Conservation (phyloP, 2,888 invertebrate species). For the Podotricha telesiphe region DNA sequence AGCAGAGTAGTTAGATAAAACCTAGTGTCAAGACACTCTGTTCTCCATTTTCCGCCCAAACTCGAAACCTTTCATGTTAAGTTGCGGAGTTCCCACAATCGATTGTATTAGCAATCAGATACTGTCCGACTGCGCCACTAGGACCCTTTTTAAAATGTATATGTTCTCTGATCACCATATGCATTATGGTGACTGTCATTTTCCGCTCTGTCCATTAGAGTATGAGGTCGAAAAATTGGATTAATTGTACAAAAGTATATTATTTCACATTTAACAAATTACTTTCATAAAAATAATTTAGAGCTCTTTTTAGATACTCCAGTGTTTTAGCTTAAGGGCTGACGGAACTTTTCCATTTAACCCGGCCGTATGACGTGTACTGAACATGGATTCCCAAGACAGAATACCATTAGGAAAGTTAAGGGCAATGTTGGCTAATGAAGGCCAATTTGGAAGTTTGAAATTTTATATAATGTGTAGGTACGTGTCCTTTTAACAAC, state of each 20-base stretch:
- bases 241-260: neutral
- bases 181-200: too few species aligned
- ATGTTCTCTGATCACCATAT: too few species aligned
- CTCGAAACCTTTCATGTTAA: too few species aligned
- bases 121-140: too few species aligned
- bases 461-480: conserved; percentile 19
- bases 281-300: neutral
- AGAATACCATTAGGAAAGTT: conserved; percentile 38
- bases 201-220: too few species aligned
- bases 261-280: neutral
- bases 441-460: conserved; percentile 37
- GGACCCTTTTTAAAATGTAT: too few species aligned
- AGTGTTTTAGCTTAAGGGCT: conserved; percentile 46
- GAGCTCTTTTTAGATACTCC: conserved; percentile 10
- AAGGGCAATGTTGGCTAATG: conserved; percentile 35
- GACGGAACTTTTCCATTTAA: conserved; percentile 77
- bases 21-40: too few species aligned
- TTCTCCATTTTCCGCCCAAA: too few species aligned
- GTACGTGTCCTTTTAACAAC: conserved; percentile 9
- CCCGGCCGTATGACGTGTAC: conserved; percentile 49
- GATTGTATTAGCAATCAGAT: too few species aligned
- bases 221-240: too few species aligned
- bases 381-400: conserved; percentile 33
- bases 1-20: too few species aligned
- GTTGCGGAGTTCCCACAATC: too few species aligned